Evolutionary conservation across 2,888 invertebrate species (phyloP), one percentile per base, ranked within the genome.

Genomic region (Chloromyia formosa): DNA sequence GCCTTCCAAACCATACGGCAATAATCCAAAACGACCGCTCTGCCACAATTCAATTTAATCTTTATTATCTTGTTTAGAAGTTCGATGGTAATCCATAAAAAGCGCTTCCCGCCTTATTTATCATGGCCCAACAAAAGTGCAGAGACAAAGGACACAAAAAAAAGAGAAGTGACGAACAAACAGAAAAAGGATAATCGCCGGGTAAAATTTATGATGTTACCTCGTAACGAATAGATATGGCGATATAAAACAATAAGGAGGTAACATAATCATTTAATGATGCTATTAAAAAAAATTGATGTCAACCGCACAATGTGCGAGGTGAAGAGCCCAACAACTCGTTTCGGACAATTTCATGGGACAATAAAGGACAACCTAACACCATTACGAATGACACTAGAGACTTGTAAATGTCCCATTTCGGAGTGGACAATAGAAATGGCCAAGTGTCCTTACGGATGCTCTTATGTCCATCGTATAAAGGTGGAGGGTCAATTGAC

Each of bases 231-330:
- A 66, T 66, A 22, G 66, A 22, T 45, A 66, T 49, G 69, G 54
- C 54, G 45, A 12, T 69, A 69, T 69, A 69, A 69, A 69, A 69
- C 69, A 69, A 69, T 69, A 69, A 69, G 56, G 69, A 69, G 69
- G 69, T 69, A 69, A 69, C 69, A 69, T 69, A 69, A 69, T 69
- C 69, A 56, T 69, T 69, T 69, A 69, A 69, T 69, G 54, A 54
- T 56, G 27, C 69, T 23, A 69, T 69, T 56, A 69, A 69, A 54
- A 69, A 56, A 69, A 69, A 69, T 69, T 69, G 54, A 69, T 69
- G 69, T 69, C 69, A 69, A 69, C 69, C 69, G 54, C 69, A 69
- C 14, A 69, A 56, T 45, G 16, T 69, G 53, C 9, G 54, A 69
- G 56, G 69, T 69, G 69, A 69, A 53, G 53, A n/a, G 18, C 56